These are phyloP conservation scores for Pedetes capensis DNA, from an alignment of 2,113 vertebrate genomes.

Conservation along the genomic window DNA sequence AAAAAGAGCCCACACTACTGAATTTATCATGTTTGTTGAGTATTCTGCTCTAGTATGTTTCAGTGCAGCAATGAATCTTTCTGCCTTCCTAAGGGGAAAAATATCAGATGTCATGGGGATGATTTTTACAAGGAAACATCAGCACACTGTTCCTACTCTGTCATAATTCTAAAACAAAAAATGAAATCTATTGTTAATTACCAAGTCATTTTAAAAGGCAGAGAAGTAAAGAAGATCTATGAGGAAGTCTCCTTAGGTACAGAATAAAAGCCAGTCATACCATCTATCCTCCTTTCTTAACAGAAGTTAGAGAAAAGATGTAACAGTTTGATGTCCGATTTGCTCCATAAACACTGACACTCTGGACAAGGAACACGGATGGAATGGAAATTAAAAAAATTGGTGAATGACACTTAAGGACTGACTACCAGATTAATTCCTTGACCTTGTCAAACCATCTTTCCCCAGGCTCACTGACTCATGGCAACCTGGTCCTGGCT, in stretches of 20 bases:
- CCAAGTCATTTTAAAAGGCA: neutral
- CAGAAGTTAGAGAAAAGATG: neutral
- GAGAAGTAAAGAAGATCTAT: constrained; percentile 22
- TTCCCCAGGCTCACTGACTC: neutral
- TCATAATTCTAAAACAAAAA: constrained; percentile 41
- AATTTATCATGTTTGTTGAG: neutral
- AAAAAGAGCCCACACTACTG: neutral
- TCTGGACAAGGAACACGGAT: neutral
- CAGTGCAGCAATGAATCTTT: neutral
- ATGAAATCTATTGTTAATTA: constrained; percentile 25
- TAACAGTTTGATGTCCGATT: neutral
- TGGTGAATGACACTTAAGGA: neutral
- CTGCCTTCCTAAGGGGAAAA: neutral
- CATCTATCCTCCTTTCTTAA: neutral
- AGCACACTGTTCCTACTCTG: neutral
- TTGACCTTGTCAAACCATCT: neutral
- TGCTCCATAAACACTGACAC: neutral
- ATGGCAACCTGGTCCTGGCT: neutral
- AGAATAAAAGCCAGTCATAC: neutral
- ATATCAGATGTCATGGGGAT: neutral
- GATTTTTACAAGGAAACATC: constrained; percentile 33
- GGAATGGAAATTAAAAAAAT: neutral
- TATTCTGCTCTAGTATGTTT: neutral
- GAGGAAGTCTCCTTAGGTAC: neutral
- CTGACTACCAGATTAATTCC: neutral